These are phyloP conservation scores for Drosophila tristis DNA, from an alignment of 1,140 invertebrate species.

Conservation along the genomic window DNA sequence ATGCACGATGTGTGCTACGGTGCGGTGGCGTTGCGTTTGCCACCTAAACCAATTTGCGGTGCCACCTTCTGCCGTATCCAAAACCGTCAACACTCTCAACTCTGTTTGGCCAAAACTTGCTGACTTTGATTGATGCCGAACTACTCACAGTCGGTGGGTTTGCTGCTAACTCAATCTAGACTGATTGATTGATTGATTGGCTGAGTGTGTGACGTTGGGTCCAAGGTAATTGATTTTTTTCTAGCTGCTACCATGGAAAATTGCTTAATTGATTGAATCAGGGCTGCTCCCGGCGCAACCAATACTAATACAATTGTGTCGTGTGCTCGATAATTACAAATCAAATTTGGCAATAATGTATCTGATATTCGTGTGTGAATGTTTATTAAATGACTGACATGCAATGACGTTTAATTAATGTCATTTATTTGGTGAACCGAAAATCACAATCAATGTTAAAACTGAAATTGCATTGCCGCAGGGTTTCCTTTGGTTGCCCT, in stretches of 20 bases:
- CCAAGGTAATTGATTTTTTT: constrained; percentile 27
- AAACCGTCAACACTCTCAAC: constrained; percentile 15
- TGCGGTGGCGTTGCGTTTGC: constrained; percentile 30
- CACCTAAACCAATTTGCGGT: constrained; percentile 60
- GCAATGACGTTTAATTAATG: constrained; percentile 25
- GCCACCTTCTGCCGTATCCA: background rate
- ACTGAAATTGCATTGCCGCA: constrained; percentile 25
- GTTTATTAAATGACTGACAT: constrained; percentile 34
- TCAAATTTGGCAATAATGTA: constrained; percentile 8
- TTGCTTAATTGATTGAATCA: constrained; percentile 41
- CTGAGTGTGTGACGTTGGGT: background rate
- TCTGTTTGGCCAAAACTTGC: constrained; percentile 21
- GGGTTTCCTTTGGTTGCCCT: constrained; percentile 12
- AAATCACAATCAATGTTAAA: background rate
- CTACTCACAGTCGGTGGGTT: constrained; percentile 13
- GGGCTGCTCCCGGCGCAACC: background rate
- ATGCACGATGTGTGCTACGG: constrained; percentile 50
- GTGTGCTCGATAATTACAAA: constrained; percentile 22
- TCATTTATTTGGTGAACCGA: background rate
- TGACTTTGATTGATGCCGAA: constrained; percentile 63
- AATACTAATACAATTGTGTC: background rate
- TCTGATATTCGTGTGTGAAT: constrained; percentile 14
- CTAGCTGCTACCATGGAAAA: constrained; percentile 6
- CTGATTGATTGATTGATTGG: constrained; percentile 46
- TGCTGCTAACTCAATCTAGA: constrained; percentile 51